Base-by-base conservation (phyloP, 2,113 vertebrate genomes). In the Azemiops feae region DNA sequence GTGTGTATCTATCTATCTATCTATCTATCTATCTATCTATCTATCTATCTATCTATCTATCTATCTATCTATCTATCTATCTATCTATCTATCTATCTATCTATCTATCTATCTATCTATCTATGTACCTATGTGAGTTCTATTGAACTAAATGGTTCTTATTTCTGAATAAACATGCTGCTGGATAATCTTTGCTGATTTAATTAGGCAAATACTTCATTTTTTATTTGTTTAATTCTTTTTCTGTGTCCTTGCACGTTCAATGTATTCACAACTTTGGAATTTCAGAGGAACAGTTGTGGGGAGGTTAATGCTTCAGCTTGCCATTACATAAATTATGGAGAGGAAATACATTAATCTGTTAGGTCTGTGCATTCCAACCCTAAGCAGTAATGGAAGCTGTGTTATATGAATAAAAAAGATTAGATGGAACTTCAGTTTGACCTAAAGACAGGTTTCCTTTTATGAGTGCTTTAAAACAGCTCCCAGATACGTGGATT, bases 311-410 rank as follows among this genome's bases (percentile, higher is more conserved):
- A 93, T 92, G 93, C 93, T 97, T 96, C 96, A 94, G 94, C 97
- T 98, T 98, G 95, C 97, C 97, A 96, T 97, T 96, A 95, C 95
- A 92, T 92, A 94, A 93, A 94, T 95, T 93, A 95, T 94, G 85
- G 25, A 25, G 88, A 92, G 94, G 94, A 69, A 89, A 25, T 92
- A 94, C 93, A 87, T 96, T 94, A 95, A 94, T 96, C 89, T 85
- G 23, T 93, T 90, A 60, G 85, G 92, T 81, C 92, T 7, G 89
- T 39, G 18, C 95, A 92, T 93, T 97, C 95, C 94, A 88, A 81
- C 55, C 87, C 92, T 97, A 95, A 97, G 96, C 95, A 95, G 96
- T 96, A 97, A 95, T 96, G 97, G 94, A 93, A 95, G 58, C 87
- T 81, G 45, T 81, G 34, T 43, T 43, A 64, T 11, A 64, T 11